Evolutionary conservation across 2,888 invertebrate species (phyloP), one percentile per base, ranked within the genome.

Genomic region (Orthonevra nobilis): DNA sequence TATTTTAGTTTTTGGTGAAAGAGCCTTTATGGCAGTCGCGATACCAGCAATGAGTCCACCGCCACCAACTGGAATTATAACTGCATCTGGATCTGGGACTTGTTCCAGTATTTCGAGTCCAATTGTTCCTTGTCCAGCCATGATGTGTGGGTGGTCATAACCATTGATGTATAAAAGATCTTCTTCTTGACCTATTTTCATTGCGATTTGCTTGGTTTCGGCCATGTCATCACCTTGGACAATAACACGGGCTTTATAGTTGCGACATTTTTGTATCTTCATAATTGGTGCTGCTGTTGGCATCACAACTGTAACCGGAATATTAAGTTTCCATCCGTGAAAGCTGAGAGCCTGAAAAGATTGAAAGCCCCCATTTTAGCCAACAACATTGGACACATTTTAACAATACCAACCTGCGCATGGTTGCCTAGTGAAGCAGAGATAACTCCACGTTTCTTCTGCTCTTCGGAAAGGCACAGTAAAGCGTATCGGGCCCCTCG

Each of bases 401-500:
- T 28, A 3, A 3, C 9, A 4, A 2, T 10, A 20, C 30, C 42
- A 6, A 85, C 86, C 83, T 96, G 93, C 0, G 98, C 97, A 89
- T 98, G 98, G 88, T 98, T 98, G 0, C 98, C 98, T 58, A 97
- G 91, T 0, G 97, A 97, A 0, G 98, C 97, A 0, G 97, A 96
- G 69, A 97, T 95, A 0, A 98, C 96, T 1, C 98, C 98, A 2
- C 87, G 89, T 60, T 89, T 88, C 84, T 92, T 94, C 83, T 95
- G 92, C 30, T 94, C 94, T 60, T 92, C 90, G 1, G 93, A 89
- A 2, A 98, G 89, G 87, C 94, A 93, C 44, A 96, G 87, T 44
- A 98, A 89, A 0, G 96, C 94, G 85, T 96, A 96, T 10, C 97
- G 90, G 0, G 98, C 98, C 0, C 98, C 98, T 75, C 98, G 92